Base-by-base conservation (phyloP, 2,797 vertebrate genomes). In the Chanos chanos region DNA sequence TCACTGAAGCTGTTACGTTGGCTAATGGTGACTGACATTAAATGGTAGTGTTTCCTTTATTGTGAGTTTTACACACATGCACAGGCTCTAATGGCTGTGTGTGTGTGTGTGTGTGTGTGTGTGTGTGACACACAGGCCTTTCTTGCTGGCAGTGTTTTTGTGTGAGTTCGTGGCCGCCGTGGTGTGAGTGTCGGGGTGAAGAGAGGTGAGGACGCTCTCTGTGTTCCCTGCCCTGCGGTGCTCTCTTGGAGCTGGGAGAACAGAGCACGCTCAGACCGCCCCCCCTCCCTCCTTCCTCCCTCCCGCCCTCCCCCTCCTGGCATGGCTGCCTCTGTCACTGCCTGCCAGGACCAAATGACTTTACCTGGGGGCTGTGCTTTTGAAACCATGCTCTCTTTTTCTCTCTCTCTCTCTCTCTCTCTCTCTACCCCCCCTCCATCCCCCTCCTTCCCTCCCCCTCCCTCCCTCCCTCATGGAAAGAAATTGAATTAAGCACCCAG, bases 341-440 rank as follows among this genome's bases (percentile, higher is more conserved):
- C 63, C 71, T 66, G 66, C 66, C 49, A 64, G 71, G 62, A 53
- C 18, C 31, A 70, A 54, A 70, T 62, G 53, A 66, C 66, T 66
- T 70, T 62, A 70, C 71, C 71, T 73, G 59, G 61, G 41, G 67
- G 61, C 67, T 64, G 61, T 64, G 67, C 67, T 64, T 64, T 70
- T 70, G 57, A 62, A 70, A 48, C 39, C 51, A 41, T 61, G 19
- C 54, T 59, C n/a, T 9, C 53, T 53, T 43, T 44, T 45, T 55
- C 53, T 31, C 57, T 56, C 60, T 58, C 51, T 50, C 55, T 53
- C 45, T 19, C 56, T 61, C 56, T 31, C 66, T 59, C 60, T 47
- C 54, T 37, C 45, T 47, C 60, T 40, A 54, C 22, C 50, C 53
- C 52, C 5, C 68, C 63, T 60, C 60, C 66, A n/a, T 58, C 51